Evolutionary conservation across 2,113 vertebrate genomes (phyloP).

Genomic region (Sapajus apella): DNA sequence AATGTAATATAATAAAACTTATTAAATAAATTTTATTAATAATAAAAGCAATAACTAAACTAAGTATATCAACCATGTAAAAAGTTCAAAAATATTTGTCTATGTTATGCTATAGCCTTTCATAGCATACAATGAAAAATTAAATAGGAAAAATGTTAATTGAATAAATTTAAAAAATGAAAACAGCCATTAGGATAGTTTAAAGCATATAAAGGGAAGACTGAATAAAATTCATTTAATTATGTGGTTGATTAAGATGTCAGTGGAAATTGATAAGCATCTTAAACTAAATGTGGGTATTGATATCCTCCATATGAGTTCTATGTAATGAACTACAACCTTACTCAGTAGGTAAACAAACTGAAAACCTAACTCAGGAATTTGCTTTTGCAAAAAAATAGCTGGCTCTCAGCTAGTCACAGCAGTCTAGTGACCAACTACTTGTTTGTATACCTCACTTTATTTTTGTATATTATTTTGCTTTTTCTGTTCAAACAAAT

Average conservation of each 20-base stretch:
- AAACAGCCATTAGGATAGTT: constrained; percentile 76
- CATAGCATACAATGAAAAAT: neutral
- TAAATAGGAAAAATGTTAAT: constrained; percentile 15
- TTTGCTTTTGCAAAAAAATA: neutral
- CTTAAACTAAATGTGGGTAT: neutral
- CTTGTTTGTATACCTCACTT: neutral
- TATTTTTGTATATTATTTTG: neutral
- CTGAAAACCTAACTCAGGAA: neutral
- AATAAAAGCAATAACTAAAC: neutral
- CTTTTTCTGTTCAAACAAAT: neutral
- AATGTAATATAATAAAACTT: neutral
- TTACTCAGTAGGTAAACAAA: neutral
- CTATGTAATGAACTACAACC: neutral
- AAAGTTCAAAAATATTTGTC: neutral
- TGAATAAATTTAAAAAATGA: constrained; percentile 64
- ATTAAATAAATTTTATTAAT: neutral
- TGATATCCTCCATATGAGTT: neutral
- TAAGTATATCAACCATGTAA: neutral
- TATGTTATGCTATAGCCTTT: neutral
- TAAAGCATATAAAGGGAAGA: constrained; percentile 69
- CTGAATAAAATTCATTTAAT: constrained; percentile 77
- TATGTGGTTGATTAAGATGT: constrained; percentile 73
- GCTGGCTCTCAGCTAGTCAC: neutral
- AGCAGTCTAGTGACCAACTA: neutral
- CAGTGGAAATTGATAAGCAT: constrained; percentile 49